Percentiles rank a stretch among this genome's conserved stretches.
These are phyloP conservation scores for Drosophila leonis DNA, from an alignment of 2,888 invertebrate species.

Conservation along the genomic window DNA sequence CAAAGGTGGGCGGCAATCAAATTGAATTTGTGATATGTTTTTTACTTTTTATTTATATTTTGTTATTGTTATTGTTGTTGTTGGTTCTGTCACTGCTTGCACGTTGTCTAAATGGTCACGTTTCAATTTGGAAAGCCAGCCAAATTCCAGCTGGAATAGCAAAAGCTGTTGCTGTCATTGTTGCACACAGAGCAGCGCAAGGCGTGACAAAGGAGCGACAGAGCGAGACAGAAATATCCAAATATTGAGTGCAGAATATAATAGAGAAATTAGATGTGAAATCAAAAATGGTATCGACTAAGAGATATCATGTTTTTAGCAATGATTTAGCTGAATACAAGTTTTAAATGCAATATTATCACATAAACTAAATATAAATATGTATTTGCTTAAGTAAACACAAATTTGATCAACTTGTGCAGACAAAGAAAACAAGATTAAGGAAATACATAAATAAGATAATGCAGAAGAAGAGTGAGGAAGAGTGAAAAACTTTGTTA, in stretches of 20 bases:
- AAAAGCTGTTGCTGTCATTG: conserved; percentile 5
- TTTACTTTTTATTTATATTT: neutral
- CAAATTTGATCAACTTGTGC: neutral
- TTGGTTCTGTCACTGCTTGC: conserved; percentile 28
- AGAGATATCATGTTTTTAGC: neutral
- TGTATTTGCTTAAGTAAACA: neutral
- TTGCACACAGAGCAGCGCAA: neutral
- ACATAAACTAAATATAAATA: neutral
- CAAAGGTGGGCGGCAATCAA: neutral
- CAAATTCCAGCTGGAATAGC: conserved; percentile 9
- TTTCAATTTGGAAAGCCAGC: conserved; percentile 42
- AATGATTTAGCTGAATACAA: neutral
- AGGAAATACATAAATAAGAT: neutral
- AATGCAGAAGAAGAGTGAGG: neutral
- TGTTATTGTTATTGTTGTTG: neutral
- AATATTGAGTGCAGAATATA: neutral
- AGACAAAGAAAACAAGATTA: neutral
- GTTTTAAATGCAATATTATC: neutral
- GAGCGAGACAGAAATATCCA: neutral
- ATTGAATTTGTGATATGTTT: conserved; percentile 20
- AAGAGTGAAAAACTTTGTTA: neutral
- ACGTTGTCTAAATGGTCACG: conserved; percentile 58
- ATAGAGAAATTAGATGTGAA: neutral
- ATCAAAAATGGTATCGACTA: neutral
- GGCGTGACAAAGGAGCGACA: neutral